These are phyloP conservation scores for Tuta absoluta DNA, from an alignment of 2,888 invertebrate species.

Conservation along the genomic window DNA sequence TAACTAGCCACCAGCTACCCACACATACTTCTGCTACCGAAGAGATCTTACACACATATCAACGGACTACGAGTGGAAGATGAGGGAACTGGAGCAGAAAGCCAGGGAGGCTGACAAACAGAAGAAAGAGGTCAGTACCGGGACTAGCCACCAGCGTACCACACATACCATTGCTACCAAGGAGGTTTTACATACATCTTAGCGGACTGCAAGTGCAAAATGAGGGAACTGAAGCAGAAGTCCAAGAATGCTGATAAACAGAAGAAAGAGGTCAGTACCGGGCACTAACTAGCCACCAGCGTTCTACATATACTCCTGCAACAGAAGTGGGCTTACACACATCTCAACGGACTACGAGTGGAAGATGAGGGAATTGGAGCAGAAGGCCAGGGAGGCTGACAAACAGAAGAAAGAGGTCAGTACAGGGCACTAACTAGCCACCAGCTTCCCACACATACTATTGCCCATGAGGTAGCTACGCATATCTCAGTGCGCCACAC, in stretches of 20 bases:
- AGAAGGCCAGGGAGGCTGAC: too few relatives aligned
- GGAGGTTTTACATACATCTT: too few relatives aligned
- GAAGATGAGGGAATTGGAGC: background rate
- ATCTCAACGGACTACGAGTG: background rate
- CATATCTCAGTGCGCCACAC: too few relatives aligned
- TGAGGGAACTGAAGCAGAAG: too few relatives aligned
- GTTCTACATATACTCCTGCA: background rate
- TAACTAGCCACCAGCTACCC: too few relatives aligned
- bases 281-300: background rate
- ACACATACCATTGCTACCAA: too few relatives aligned
- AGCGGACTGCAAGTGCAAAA: background rate
- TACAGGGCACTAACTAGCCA: background rate
- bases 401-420: background rate
- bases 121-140: background rate
- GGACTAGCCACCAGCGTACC: background rate
- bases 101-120: constrained; percentile 85
- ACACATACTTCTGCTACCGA: too few relatives aligned
- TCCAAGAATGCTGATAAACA: too few relatives aligned
- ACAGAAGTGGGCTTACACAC: background rate
- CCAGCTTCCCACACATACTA: background rate
- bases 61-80: constrained; percentile 93
- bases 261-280: background rate
- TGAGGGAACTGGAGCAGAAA: constrained; percentile 86
- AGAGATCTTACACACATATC: too few relatives aligned
- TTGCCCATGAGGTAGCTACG: too few relatives aligned